These are phyloP conservation scores for Magallana ariakensis DNA, from an alignment of 1,140 invertebrate genomes.

Conservation along the genomic window DNA sequence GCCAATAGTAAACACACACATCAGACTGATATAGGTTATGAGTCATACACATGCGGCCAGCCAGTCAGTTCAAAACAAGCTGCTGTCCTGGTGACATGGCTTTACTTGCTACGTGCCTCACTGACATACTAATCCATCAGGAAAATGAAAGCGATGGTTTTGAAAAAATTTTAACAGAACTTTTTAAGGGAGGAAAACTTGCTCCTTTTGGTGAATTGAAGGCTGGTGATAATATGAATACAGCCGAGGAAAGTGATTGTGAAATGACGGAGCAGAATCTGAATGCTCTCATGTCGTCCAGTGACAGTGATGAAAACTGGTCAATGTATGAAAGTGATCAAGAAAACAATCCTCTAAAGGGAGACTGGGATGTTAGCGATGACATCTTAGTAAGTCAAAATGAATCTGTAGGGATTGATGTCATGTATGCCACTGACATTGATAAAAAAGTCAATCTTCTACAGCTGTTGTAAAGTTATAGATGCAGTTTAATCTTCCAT, in stretches of 20 bases:
- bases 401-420: too few relatives aligned
- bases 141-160: not conserved
- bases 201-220: not conserved
- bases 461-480: too few relatives aligned
- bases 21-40: not conserved
- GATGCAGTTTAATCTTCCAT: too few relatives aligned
- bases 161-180: not conserved
- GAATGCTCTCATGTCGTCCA: not conserved
- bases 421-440: too few relatives aligned
- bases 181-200: not conserved
- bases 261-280: not conserved
- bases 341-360: not conserved
- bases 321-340: not conserved
- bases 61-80: conserved; percentile 10
- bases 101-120: conserved; percentile 5
- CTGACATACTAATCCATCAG: not conserved
- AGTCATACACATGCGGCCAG: not conserved
- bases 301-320: conserved; percentile 26
- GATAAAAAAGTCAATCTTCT: too few relatives aligned
- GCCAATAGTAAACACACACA: conserved; percentile 24
- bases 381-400: not conserved
- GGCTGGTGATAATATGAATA: not conserved
- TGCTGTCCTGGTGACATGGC: not conserved
- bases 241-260: not conserved
- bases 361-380: not conserved